Base-by-base conservation (phyloP, 2,113 vertebrate species). In the Chionodraco myersi region DNA sequence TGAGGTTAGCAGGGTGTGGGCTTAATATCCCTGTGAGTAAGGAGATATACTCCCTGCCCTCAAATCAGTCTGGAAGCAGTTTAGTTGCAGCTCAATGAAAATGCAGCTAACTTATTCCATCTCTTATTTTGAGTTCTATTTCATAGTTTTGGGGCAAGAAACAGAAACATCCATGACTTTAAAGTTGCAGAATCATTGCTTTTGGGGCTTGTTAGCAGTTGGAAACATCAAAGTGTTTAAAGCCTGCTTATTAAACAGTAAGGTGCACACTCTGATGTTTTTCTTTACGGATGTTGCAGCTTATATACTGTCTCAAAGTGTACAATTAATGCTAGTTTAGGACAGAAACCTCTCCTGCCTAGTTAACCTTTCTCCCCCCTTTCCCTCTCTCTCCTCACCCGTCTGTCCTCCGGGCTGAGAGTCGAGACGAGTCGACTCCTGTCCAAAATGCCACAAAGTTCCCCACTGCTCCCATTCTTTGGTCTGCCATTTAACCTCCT, bases 1-100 rank as follows among this genome's bases (percentile, higher is more conserved):
- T 88, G 87, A 66, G 86, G 88, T 91, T 86, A 69, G 56, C 64
- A 75, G 84, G 84, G 82, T 56, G 84, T 88, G 78, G 83, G 78
- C 71, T 80, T 75, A 86, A 57, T 75, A 64, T 79, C 71, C 30
- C 49, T 72, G 76, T 65, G 82, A 69, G 57, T 49, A 30, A 54
- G 70, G 80, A 41, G 36, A 41, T 45, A 58, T 52, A 60, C 75
- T 58, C 77, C 44, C 83, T 49, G 61, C 56, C 72, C 75, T 74
- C 59, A 80, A 79, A 77, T 70, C n/a, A 84, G 73, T 65, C 71
- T 79, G 21, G 54, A 71, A 56, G 64, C 44, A 23, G 34, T 68
- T 78, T 73, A 47, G 52, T 11, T n/a, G 45, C 34, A 15, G 12
- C 36, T 21, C 72, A n/a, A 36, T 72, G 5, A 66, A 65, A 80